These are phyloP conservation scores for Pseudonaja textilis DNA, from an alignment of 2,113 vertebrate species.

Conservation along the genomic window DNA sequence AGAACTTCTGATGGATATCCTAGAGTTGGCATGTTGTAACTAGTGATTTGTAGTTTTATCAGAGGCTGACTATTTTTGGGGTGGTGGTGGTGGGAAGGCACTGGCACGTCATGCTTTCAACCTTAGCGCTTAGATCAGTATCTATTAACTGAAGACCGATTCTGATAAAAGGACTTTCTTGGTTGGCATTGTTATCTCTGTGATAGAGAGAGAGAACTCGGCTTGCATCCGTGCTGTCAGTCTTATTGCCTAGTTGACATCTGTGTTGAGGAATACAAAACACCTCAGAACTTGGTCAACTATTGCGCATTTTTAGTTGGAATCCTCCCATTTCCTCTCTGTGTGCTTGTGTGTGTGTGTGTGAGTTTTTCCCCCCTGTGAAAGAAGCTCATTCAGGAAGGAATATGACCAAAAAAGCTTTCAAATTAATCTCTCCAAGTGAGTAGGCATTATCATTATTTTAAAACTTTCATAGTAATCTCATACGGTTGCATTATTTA, in stretches of 20 bases:
- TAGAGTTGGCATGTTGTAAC: background rate
- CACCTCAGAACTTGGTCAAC: constrained; percentile 52
- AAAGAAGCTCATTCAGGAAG: background rate
- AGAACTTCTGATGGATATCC: background rate
- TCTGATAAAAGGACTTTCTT: constrained; percentile 62
- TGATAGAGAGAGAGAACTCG: constrained; percentile 62
- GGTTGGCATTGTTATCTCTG: constrained; percentile 60
- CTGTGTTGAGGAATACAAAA: constrained; percentile 57
- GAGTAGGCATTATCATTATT: background rate
- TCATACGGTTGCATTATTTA: background rate
- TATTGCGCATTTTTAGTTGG: constrained; percentile 45
- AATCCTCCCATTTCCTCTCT: constrained; percentile 41
- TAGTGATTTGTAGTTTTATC: background rate
- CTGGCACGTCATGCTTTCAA: constrained; percentile 39
- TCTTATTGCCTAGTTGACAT: constrained; percentile 53
- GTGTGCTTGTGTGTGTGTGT: background rate
- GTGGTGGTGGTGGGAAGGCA: constrained; percentile 26
- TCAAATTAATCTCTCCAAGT: background rate
- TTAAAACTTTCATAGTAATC: background rate
- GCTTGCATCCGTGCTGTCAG: constrained; percentile 63
- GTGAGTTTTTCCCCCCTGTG: background rate
- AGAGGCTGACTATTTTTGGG: constrained; percentile 24
- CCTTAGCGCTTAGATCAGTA: constrained; percentile 61
- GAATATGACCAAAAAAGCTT: background rate
- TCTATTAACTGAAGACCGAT: constrained; percentile 55